Evolutionary conservation across 2,888 invertebrate species (phyloP), one percentile per base, ranked within the genome.

Genomic region (Trichacis sp.): DNA sequence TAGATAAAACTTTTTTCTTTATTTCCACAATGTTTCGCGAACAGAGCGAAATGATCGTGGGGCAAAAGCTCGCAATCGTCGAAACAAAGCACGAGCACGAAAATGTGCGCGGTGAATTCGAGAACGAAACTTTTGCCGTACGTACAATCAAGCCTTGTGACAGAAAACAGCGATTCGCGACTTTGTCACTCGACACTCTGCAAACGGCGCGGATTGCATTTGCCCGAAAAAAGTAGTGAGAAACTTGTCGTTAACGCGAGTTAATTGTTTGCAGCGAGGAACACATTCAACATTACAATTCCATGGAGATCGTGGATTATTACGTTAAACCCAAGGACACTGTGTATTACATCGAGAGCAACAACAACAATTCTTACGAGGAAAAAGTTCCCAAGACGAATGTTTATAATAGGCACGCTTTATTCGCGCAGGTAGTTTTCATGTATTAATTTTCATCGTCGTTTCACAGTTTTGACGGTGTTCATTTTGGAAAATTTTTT

Each of bases 401-500:
- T 53, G 70, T 72, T 2, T 75, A 78, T 5, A 79, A 80, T 68
- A 66, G 64, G 2, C 77, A 74, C 51, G 81, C 79, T 15, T 71
- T 78, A 20, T 60, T 79, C 19, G 80, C 80, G 11, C 81, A 81
- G 77, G 81, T 81, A 47, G 71, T n/a, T n/a, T n/a, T n/a, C n/a
- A n/a, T n/a, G 69, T 53, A 33, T 53, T 57, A 53, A 15, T 52
- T n/a, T n/a, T n/a, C n/a, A n/a, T n/a, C n/a, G n/a, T n/a, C n/a
- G n/a, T n/a, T n/a, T n/a, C n/a, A n/a, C n/a, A n/a, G n/a, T n/a
- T n/a, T n/a, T n/a, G n/a, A n/a, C n/a, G n/a, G n/a, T n/a, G n/a
- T n/a, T n/a, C n/a, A 24, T 57, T 56, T 46, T 50, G 8, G 15
- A 9, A 8, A 19, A 45, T 12, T 4, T 14, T 42, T 17, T n/a